phyloP scores from a whole-genome alignment of 1,140 invertebrate species.

The Drosophila ambigua region DNA sequence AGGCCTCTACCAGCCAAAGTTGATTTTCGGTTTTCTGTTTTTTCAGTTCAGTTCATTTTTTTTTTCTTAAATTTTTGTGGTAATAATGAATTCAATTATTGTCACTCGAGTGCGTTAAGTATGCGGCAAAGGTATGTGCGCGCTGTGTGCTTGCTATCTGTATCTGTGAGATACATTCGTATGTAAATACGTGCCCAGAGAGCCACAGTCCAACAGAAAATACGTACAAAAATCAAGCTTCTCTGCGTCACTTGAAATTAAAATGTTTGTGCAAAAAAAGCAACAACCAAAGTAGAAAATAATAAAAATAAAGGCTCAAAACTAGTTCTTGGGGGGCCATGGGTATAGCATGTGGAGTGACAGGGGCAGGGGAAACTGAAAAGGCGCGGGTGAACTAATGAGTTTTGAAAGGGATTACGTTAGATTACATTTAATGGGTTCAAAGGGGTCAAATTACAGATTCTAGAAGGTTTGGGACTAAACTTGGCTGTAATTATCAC shows the following conservation, averaged over 20 bases:
- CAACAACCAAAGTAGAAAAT: slow-evolving; percentile 24
- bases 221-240: slow-evolving; percentile 36
- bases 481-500: no score
- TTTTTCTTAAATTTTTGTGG: slow-evolving; percentile 39
- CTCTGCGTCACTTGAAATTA: slow-evolving; percentile 78
- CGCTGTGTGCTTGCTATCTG: slow-evolving; percentile 38
- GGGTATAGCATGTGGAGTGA: background rate
- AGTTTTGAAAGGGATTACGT: background rate
- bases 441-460: no score
- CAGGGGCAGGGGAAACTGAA: slow-evolving; percentile 5
- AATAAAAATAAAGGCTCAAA: slow-evolving; percentile 50
- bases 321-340: slow-evolving; percentile 57
- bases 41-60: slow-evolving; percentile 13
- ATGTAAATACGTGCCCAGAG: slow-evolving; percentile 41
- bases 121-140: slow-evolving; percentile 65
- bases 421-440: no score
- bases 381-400: background rate
- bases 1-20: background rate
- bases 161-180: slow-evolving; percentile 54
- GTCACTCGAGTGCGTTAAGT: slow-evolving; percentile 81
- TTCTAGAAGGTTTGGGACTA: no score
- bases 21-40: slow-evolving; percentile 24
- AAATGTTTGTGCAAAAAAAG: slow-evolving; percentile 61
- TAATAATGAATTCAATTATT: slow-evolving; percentile 82
- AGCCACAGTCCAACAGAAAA: slow-evolving; percentile 17